Conservation (phyloP, 2,888 invertebrate species). For the Drosophila cracens region DNA sequence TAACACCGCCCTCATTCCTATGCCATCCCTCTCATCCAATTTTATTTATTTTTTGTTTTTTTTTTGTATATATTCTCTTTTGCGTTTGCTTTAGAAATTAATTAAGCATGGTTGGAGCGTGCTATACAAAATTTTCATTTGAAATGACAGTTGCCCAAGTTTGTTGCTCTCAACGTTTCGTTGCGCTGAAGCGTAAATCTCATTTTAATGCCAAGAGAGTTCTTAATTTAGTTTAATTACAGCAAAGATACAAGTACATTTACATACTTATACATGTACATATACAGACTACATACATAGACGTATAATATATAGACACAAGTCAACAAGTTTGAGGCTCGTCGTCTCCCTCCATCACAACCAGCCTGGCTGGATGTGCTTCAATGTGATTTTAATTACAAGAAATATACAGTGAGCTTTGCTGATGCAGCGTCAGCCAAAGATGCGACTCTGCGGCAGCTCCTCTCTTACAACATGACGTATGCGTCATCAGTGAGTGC, state of each 20-base stretch:
- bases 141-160: constrained; percentile 62
- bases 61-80: constrained; percentile 18
- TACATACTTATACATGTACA: not conserved
- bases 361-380: constrained; percentile 40
- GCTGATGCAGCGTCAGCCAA: constrained; percentile 54
- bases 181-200: constrained; percentile 78
- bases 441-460: constrained; percentile 54
- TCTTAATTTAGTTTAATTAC: constrained; percentile 81
- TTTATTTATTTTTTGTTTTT: constrained; percentile 3
- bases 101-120: constrained; percentile 59
- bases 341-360: constrained; percentile 54
- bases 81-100: constrained; percentile 54
- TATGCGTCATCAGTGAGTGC: constrained; percentile 68
- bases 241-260: constrained; percentile 54
- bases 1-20: constrained; percentile 12
- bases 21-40: not conserved
- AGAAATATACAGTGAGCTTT: constrained; percentile 69
- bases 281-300: not conserved
- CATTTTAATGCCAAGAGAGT: constrained; percentile 81
- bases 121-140: constrained; percentile 65
- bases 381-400: constrained; percentile 80
- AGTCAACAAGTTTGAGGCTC: constrained; percentile 77
- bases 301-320: constrained; percentile 12
- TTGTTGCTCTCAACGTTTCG: constrained; percentile 57
- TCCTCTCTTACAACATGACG: constrained; percentile 64